A percentile compares a stretch with the other conserved stretches of the same genome.
These are phyloP conservation scores for Diarsia rubi DNA, from an alignment of 2,888 invertebrate genomes.

Conservation along the genomic window DNA sequence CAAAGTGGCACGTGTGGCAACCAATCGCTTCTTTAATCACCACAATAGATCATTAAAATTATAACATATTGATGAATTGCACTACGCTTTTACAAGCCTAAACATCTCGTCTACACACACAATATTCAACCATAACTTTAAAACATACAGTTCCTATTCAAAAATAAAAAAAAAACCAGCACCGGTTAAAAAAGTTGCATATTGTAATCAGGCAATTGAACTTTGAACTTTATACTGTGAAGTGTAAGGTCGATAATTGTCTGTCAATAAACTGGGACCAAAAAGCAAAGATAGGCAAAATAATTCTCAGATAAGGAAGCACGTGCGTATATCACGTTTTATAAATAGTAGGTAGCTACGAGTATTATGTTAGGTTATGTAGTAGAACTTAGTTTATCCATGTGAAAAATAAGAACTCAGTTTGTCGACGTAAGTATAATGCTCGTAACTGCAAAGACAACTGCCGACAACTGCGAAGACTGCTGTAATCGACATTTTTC, in stretches of 20 bases:
- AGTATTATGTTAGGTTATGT: conserved; percentile 25
- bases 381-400: conserved; percentile 16
- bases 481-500: no score
- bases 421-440: no score
- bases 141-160: background rate
- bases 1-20: background rate
- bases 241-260: conserved; percentile 36
- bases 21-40: conserved; percentile 21
- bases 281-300: conserved; percentile 35
- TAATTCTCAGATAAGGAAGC: conserved; percentile 42
- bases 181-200: background rate
- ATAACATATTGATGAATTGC: conserved; percentile 34
- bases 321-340: conserved; percentile 55
- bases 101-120: conserved; percentile 15
- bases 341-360: conserved; percentile 25
- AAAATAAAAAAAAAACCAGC: background rate
- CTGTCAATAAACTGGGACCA: conserved; percentile 15
- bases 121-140: background rate
- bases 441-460: no score
- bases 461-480: no score
- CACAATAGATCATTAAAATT: conserved; percentile 35
- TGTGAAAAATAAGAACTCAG: conserved; percentile 1
- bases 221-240: background rate
- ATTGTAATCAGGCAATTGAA: background rate
- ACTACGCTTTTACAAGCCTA: conserved; percentile 12